Conservation (phyloP, 1,140 invertebrate species). For the Sitodiplosis mosellana region DNA sequence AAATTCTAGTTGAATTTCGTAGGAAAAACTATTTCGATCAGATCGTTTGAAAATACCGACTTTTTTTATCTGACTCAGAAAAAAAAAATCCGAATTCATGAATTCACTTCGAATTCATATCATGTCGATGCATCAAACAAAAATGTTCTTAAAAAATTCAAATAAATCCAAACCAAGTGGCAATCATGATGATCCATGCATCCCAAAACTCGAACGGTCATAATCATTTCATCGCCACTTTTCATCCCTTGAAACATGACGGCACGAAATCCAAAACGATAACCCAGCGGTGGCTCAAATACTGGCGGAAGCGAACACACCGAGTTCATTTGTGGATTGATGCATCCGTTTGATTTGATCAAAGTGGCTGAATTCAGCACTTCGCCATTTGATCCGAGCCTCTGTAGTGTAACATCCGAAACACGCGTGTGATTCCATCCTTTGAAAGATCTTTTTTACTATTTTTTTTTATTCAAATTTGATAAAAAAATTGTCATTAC, state of each 20-base stretch:
- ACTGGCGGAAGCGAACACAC: conserved; percentile 33
- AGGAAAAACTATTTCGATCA: too few relatives aligned
- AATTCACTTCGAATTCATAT: too few relatives aligned
- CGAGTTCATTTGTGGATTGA: conserved; percentile 32
- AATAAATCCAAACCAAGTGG: conserved; percentile 6
- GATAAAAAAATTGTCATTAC: conserved; percentile 33
- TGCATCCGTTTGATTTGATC: conserved; percentile 35
- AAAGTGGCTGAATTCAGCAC: conserved; percentile 28
- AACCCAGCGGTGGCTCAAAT: conserved; percentile 18
- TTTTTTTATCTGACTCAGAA: too few relatives aligned
- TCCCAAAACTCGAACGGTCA: conserved; percentile 37
- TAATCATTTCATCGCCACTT: conserved; percentile 35
- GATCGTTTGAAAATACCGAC: too few relatives aligned
- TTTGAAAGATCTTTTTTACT: conserved; percentile 9
- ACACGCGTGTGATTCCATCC: conserved; percentile 42
- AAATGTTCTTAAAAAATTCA: too few relatives aligned
- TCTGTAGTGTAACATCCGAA: conserved; percentile 34
- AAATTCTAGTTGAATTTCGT: too few relatives aligned
- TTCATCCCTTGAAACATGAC: conserved; percentile 49
- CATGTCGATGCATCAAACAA: too few relatives aligned
- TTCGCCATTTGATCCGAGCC: conserved; percentile 18
- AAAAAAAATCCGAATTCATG: too few relatives aligned
- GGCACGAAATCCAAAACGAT: conserved; percentile 30
- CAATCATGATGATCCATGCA: conserved; percentile 41
- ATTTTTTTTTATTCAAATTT: not conserved